Conservation (phyloP, 2,888 invertebrate species). For the Ypsolopha scabrella region DNA sequence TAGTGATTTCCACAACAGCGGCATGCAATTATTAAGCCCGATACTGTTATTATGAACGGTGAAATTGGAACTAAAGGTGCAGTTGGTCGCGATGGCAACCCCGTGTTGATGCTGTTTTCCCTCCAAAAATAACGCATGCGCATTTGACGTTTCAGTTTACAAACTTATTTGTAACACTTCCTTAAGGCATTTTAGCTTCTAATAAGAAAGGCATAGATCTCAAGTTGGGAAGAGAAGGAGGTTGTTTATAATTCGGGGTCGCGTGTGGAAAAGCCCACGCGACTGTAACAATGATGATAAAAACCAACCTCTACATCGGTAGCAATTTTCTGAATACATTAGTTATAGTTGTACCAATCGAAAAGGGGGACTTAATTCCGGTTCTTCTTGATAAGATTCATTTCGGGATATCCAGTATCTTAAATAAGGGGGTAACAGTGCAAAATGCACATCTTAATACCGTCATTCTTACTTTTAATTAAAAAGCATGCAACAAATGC, state of each 20-base stretch:
- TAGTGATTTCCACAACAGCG: conserved; percentile 15
- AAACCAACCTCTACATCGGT: conserved; percentile 27
- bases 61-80: conserved; percentile 31
- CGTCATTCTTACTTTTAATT: no score
- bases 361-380: neutral
- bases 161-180: conserved; percentile 4
- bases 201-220: neutral
- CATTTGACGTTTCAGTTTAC: conserved; percentile 16
- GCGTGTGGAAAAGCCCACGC: conserved; percentile 21
- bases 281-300: neutral
- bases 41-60: conserved; percentile 11
- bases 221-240: conserved; percentile 5
- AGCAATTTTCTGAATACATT: conserved; percentile 38
- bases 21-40: conserved; percentile 11
- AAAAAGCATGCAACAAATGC: no score
- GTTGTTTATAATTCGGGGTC: conserved; percentile 19
- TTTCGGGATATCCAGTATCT: neutral
- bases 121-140: conserved; percentile 65
- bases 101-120: conserved; percentile 44
- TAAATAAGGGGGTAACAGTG: no score
- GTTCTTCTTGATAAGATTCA: neutral
- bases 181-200: neutral
- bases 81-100: conserved; percentile 46
- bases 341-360: neutral
- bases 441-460: no score